Base-by-base conservation (phyloP, 2,888 invertebrate genomes). In the Lasius platythorax region DNA sequence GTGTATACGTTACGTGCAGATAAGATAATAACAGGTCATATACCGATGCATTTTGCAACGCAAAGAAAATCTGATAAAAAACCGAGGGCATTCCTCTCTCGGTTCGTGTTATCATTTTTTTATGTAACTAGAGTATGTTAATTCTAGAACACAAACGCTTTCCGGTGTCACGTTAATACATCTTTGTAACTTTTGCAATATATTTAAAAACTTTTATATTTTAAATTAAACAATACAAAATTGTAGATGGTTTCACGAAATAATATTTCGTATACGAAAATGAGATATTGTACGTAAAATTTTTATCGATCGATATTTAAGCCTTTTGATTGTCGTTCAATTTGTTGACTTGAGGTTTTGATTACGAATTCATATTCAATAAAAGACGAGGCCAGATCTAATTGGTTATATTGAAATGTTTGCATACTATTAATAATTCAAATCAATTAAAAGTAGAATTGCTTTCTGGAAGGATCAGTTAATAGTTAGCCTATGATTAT, bases 1-100 rank as follows among this genome's bases (percentile, higher is more conserved):
- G 82, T 74, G 83, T 74, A 67, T 85, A 82, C 75, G 79, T 79
- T 67, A 79, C 43, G 37, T 75, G 37, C 67, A 30, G 89, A 89
- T 89, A 89, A 89, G 89, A 89, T 89, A 89, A 82, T 61, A n/a
- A 70, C 43, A 8, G 30, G 18, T 72, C 23, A 12, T 33, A 28
- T 61, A 37, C 61, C 78, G 61, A 30, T 82, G 72, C 67, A 85
- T 89, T 89, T 85, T 75, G 18, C 63, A 37, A 84, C 68, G 58
- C 6, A 53, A 15, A 82, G 63, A 74, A 86, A 64, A 76, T 56
- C 61, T 56, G 81, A 85, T 86, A 83, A 88, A 72, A 75, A 37
- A 23, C 33, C 8, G 58, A 74, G 72, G 63, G 56, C 56, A 73
- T 83, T 79, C 64, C 28, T 30, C 28, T 30, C 74, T n/a, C 6